A percentile compares a stretch with the other conserved stretches of the same genome.
These are phyloP conservation scores for Saccostrea echinata DNA, from an alignment of 1,140 invertebrate species.

Conservation along the genomic window DNA sequence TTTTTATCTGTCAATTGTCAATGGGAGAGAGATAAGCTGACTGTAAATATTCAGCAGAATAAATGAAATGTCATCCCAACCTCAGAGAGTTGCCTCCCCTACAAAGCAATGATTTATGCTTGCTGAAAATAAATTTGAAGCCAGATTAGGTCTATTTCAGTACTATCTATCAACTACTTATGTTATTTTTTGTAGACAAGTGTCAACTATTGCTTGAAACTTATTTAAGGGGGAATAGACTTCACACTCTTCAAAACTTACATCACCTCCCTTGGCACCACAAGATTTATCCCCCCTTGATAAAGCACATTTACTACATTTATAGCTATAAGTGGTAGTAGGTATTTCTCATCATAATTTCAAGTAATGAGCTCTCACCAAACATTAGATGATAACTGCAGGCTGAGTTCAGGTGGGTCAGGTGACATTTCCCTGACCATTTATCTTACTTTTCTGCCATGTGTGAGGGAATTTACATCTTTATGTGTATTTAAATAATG, in stretches of 20 bases:
- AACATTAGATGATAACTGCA: background rate
- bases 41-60: background rate
- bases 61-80: background rate
- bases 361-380: background rate
- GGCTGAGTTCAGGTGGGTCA: background rate
- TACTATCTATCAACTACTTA: conserved; percentile 13
- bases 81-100: background rate
- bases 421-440: background rate
- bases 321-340: background rate
- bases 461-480: background rate
- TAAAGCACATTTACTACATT: background rate
- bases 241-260: background rate
- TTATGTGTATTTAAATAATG: conserved; percentile 35
- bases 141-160: background rate
- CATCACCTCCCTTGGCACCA: background rate
- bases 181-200: background rate
- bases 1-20: conserved; percentile 15
- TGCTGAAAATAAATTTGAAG: conserved; percentile 2
- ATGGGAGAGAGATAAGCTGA: conserved; percentile 5
- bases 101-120: background rate
- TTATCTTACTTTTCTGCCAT: background rate
- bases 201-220: background rate
- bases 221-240: background rate
- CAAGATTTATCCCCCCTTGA: conserved; percentile 25
- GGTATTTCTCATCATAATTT: background rate